Conservation (phyloP, 2,113 vertebrate genomes). For the Mustela nigripes region DNA sequence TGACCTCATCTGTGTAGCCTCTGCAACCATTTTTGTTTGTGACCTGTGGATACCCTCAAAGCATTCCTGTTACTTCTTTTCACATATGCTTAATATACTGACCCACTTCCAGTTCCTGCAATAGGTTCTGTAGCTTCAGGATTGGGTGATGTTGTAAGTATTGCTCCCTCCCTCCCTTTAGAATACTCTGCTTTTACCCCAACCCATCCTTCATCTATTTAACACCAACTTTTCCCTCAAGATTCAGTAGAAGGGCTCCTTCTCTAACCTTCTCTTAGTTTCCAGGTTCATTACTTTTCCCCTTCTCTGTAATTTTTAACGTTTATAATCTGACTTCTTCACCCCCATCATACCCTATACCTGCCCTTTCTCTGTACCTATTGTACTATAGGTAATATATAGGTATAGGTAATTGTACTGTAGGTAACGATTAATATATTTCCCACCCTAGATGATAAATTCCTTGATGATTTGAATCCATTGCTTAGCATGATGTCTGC, state of each 20-base stretch:
- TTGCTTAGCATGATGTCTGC: not conserved
- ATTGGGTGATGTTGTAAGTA: not conserved
- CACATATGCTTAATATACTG: not conserved
- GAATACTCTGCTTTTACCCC: not conserved
- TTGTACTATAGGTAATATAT: not conserved
- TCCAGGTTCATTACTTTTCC: not conserved
- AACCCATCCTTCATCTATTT: not conserved
- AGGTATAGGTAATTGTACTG: not conserved
- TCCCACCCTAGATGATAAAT: not conserved
- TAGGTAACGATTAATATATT: not conserved
- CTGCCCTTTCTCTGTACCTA: not conserved
- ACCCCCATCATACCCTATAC: not conserved
- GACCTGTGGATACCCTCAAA: not conserved
- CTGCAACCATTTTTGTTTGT: not conserved
- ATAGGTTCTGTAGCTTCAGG: not conserved
- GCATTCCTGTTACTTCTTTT: not conserved
- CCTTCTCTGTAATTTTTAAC: not conserved
- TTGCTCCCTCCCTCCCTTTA: not conserved
- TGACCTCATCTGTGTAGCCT: not conserved
- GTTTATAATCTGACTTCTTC: not conserved
- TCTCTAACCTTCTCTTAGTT: not conserved
- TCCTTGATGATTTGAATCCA: not conserved
- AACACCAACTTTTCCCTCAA: not conserved
- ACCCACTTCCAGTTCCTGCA: not conserved
- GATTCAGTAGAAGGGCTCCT: not conserved